Percentiles rank a stretch among this genome's conserved stretches.
These are phyloP conservation scores for Petaurus breviceps DNA, from an alignment of 2,113 vertebrate genomes.

Conservation along the genomic window DNA sequence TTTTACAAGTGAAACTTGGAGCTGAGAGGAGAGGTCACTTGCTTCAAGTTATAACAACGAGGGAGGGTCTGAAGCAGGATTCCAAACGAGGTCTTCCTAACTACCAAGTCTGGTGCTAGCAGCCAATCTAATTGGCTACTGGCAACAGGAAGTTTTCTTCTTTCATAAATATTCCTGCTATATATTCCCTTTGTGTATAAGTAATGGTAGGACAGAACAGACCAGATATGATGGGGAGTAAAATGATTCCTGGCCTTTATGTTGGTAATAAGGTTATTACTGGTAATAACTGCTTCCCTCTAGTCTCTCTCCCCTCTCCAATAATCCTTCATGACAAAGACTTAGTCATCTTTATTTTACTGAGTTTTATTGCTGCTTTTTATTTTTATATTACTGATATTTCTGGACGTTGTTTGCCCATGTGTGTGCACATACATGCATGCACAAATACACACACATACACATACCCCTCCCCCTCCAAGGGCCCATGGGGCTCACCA, in stretches of 20 bases:
- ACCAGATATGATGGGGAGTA: not conserved
- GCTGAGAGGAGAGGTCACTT: not conserved
- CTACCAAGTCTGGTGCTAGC: not conserved
- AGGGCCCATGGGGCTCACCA: too few relatives aligned
- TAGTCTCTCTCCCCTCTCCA: not conserved
- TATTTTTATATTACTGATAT: not conserved
- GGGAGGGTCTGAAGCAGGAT: not conserved
- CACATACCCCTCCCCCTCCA: not conserved
- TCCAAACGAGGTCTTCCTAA: not conserved
- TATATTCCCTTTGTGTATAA: not conserved
- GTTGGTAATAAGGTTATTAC: not conserved
- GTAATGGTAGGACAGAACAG: not conserved
- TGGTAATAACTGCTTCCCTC: not conserved
- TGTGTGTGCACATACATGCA: not conserved
- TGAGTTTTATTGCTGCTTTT: not conserved
- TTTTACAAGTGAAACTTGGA: not conserved
- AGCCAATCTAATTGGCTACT: not conserved
- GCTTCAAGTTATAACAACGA: not conserved
- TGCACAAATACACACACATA: too few relatives aligned
- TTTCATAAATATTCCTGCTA: not conserved
- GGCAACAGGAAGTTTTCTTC: not conserved
- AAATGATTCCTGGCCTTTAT: not conserved
- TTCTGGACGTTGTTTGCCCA: not conserved
- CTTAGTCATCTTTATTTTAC: not conserved
- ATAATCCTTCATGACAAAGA: not conserved